A percentile compares a stretch with the other conserved stretches of the same genome.
These are phyloP conservation scores for Potamilus streckersoni DNA, from an alignment of 1,140 invertebrate genomes.

Conservation along the genomic window DNA sequence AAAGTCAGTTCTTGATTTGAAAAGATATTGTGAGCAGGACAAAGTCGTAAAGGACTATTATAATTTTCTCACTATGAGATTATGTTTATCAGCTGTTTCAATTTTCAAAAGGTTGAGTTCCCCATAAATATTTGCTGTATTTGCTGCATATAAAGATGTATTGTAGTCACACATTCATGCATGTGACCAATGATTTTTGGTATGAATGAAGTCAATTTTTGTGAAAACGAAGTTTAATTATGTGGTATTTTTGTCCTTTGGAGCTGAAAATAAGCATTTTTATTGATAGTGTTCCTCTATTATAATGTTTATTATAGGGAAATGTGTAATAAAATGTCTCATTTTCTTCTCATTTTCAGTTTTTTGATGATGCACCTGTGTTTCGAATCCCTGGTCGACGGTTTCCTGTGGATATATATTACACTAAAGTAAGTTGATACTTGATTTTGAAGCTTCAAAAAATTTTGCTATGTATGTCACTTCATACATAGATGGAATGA, in stretches of 20 bases:
- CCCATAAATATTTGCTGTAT: too few species aligned
- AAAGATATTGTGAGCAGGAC: too few species aligned
- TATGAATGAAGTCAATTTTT: neutral
- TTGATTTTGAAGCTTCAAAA: too few species aligned
- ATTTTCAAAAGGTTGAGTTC: too few species aligned
- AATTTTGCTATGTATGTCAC: too few species aligned
- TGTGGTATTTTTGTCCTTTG: neutral
- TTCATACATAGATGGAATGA: too few species aligned
- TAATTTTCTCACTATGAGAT: too few species aligned
- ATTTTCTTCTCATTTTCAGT: constrained; percentile 67
- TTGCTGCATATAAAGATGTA: neutral
- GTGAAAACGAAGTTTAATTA: neutral
- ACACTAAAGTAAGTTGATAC: constrained; percentile 80
- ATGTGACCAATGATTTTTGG: neutral
- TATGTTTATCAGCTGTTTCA: too few species aligned
- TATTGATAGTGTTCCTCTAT: too few species aligned
- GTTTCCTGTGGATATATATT: constrained; percentile 95
- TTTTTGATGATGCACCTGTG: constrained; percentile 99
- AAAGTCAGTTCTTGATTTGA: too few species aligned
- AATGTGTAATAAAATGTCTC: neutral
- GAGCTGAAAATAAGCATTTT: neutral
- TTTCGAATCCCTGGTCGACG: constrained; percentile 93
- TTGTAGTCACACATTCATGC: neutral
- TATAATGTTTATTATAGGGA: neutral
- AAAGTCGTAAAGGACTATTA: too few species aligned